These are phyloP conservation scores for Orycteropus afer DNA, from an alignment of 2,113 vertebrate genomes.

Conservation along the genomic window DNA sequence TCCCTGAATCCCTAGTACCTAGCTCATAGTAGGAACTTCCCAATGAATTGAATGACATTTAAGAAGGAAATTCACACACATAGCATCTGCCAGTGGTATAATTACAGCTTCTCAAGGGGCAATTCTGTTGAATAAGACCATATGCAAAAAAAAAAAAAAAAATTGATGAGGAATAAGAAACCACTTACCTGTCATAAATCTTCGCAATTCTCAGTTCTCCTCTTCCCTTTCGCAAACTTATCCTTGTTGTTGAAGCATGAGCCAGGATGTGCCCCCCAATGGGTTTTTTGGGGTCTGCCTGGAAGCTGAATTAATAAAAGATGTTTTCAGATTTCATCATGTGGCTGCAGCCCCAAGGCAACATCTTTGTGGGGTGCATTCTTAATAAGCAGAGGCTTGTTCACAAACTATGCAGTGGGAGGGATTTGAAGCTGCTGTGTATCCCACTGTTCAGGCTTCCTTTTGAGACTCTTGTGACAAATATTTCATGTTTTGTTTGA, in stretches of 20 bases:
- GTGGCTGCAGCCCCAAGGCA: constrained; percentile 4
- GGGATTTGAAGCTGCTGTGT: neutral
- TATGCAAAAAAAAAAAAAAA: neutral
- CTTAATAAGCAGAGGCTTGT: neutral
- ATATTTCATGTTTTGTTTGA: neutral
- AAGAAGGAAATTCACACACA: constrained; percentile 55
- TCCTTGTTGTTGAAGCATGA: constrained; percentile 97
- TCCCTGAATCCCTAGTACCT: neutral
- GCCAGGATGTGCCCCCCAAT: constrained; percentile 98
- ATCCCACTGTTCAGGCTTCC: neutral
- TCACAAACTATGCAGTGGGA: neutral
- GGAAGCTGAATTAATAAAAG: constrained; percentile 90
- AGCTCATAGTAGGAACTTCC: neutral
- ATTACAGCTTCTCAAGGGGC: constrained; percentile 12
- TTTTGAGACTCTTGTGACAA: neutral
- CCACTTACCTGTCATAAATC: constrained; percentile 96
- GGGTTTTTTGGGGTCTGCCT: constrained; percentile 98
- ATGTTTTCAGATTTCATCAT: constrained; percentile 53
- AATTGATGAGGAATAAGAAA: constrained; percentile 40
- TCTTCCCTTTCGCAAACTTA: constrained; percentile 96
- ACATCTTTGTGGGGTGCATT: neutral
- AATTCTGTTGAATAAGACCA: constrained; percentile 19
- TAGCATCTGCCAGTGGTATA: constrained; percentile 14
- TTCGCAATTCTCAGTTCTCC: constrained; percentile 98
- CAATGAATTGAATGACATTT: constrained; percentile 32